phyloP scores from a whole-genome alignment of 2,888 invertebrate genomes.

The Diarsia dahlii region DNA sequence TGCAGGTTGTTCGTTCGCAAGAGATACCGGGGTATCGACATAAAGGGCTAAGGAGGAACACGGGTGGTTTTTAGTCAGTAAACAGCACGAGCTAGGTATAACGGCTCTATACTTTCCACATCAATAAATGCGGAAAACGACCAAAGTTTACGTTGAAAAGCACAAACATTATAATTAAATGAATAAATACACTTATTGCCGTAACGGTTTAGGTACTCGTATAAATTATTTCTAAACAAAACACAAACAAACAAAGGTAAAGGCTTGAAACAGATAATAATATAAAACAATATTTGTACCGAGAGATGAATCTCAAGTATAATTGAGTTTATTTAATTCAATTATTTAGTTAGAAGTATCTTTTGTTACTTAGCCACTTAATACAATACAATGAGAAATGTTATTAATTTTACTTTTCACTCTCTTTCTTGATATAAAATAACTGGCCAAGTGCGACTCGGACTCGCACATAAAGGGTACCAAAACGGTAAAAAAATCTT shows the following conservation, averaged over 20 bases:
- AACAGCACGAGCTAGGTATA: too few species aligned
- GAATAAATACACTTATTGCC: background rate
- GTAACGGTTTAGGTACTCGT: background rate
- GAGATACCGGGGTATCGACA: too few species aligned
- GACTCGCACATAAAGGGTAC: too few species aligned
- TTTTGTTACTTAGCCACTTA: slow-evolving; percentile 7
- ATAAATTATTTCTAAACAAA: slow-evolving; percentile 1
- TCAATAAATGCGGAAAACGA: too few species aligned
- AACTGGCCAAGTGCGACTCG: too few species aligned
- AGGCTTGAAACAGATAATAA: background rate
- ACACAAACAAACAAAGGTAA: background rate
- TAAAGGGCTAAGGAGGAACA: too few species aligned
- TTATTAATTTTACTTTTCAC: background rate
- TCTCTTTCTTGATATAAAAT: too few species aligned
- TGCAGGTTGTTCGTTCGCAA: too few species aligned
- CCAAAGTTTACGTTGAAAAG: background rate
- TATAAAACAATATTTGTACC: background rate
- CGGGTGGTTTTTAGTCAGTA: too few species aligned
- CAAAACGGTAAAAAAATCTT: too few species aligned
- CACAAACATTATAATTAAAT: background rate
- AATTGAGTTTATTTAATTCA: slow-evolving; percentile 20
- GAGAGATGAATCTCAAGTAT: slow-evolving; percentile 18
- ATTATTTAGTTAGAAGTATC: background rate
- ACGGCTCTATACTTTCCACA: too few species aligned
- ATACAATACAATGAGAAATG: background rate